Base-by-base conservation (phyloP, 2,113 vertebrate species). In the Aplodontia rufa region DNA sequence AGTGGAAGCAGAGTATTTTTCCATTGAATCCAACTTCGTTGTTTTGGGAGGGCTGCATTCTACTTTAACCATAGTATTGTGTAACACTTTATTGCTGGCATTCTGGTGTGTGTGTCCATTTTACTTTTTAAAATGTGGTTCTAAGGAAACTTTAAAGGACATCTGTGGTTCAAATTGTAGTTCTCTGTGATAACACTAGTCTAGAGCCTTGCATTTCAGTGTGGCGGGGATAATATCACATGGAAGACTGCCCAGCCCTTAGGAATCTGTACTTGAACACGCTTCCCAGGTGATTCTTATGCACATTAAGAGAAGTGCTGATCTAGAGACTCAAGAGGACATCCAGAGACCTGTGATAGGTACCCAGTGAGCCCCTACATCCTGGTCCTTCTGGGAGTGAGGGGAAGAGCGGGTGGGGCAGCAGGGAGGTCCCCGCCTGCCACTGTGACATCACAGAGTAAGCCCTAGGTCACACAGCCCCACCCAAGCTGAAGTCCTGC, bases 381-480 rank as follows among this genome's bases (percentile, higher is more conserved):
- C 49, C 20, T 60, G 37, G 11, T 87, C 78, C 22, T 69, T 58
- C n/a, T 47, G 53, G 30, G 40, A 30, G 14, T 20, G 13, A 58
- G n/a, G 20, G 20, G 4, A 42, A 55, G n/a, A 7, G 32, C 3
- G 12, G 47, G 35, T 1, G 9, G 26, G 30, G 30, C 30, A 17
- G 37, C 66, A n/a, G 19, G 14, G 64, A 76, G 47, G 47, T 9
- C 37, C 49, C 89, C 49, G 55, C 82, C 88, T 47, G 6, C 74
- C 91, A 80, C 75, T 97, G 28, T 97, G 97, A 97, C 89, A 86
- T 97, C 97, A 97, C 74, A 97, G 94, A 97, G 45, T 2, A 62
- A 85, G 51, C 32, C 64, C 6, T 37, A 19, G 19, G 88, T 92
- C 85, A 92, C 82, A 79, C 42, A 64, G 55, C 87, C 91, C 91